Percentiles rank a stretch among this genome's conserved stretches.
These are phyloP conservation scores for Morelia viridis DNA, from an alignment of 2,797 vertebrate genomes.

Conservation along the genomic window DNA sequence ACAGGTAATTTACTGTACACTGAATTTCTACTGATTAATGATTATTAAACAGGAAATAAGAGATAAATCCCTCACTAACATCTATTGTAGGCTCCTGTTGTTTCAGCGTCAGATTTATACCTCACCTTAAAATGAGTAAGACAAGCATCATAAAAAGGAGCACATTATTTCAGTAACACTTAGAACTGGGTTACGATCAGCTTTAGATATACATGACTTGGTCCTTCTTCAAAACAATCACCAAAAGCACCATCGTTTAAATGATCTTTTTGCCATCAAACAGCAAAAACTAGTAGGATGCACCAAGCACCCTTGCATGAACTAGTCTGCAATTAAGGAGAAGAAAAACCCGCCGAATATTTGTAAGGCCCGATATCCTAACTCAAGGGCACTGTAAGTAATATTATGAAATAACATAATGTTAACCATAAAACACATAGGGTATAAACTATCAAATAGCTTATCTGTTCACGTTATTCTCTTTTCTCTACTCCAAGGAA, in stretches of 20 bases:
- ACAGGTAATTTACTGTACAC: not conserved
- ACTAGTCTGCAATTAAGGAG: not conserved
- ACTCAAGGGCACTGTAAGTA: not conserved
- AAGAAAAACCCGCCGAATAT: not conserved
- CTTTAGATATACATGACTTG: not conserved
- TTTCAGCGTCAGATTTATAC: not conserved
- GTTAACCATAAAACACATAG: not conserved
- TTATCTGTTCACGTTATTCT: not conserved
- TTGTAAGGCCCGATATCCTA: not conserved
- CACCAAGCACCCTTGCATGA: not conserved
- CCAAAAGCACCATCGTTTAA: not conserved
- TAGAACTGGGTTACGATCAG: not conserved
- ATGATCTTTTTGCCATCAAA: not conserved
- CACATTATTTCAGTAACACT: not conserved
- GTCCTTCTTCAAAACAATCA: not conserved
- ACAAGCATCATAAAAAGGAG: not conserved
- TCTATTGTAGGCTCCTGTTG: not conserved
- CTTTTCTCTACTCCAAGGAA: slow-evolving; percentile 30
- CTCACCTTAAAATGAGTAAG: not conserved
- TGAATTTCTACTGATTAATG: not conserved
- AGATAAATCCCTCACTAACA: not conserved
- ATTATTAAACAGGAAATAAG: not conserved
- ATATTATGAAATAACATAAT: not conserved
- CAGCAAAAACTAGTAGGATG: not conserved
- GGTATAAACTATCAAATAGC: not conserved